Conservation (phyloP, 2,113 vertebrate species). For the Propithecus coquereli region DNA sequence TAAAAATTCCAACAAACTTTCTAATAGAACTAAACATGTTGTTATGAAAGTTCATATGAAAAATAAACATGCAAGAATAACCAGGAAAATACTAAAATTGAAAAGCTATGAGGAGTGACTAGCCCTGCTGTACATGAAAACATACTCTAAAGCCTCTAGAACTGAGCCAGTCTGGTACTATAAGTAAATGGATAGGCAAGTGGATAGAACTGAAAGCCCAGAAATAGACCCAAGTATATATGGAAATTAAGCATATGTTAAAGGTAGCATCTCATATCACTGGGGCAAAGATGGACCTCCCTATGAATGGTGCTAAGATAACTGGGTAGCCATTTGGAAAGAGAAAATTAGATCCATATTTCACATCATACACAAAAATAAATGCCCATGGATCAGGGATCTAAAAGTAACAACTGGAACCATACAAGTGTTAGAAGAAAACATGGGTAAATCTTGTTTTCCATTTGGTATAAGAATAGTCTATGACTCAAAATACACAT, state of each 20-base stretch:
- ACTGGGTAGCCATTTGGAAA: not conserved
- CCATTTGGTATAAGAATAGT: not conserved
- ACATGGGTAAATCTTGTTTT: not conserved
- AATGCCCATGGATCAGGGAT: not conserved
- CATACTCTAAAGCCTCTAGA: not conserved
- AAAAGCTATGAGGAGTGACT: not conserved
- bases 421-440: not conserved
- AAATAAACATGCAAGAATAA: not conserved
- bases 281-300: not conserved
- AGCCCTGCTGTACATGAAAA: not conserved
- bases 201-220: not conserved
- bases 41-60: not conserved
- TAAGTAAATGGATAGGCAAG: not conserved
- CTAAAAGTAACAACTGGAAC: not conserved
- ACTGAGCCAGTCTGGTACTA: not conserved
- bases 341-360: not conserved
- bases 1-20: not conserved
- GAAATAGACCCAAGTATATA: not conserved
- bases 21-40: not conserved
- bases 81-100: not conserved
- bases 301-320: not conserved
- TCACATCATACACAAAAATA: not conserved
- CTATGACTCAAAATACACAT: not conserved
- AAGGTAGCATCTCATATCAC: not conserved
- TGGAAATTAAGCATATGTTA: not conserved